phyloP scores from a whole-genome alignment of 2,888 invertebrate genomes.

The Patella depressa region DNA sequence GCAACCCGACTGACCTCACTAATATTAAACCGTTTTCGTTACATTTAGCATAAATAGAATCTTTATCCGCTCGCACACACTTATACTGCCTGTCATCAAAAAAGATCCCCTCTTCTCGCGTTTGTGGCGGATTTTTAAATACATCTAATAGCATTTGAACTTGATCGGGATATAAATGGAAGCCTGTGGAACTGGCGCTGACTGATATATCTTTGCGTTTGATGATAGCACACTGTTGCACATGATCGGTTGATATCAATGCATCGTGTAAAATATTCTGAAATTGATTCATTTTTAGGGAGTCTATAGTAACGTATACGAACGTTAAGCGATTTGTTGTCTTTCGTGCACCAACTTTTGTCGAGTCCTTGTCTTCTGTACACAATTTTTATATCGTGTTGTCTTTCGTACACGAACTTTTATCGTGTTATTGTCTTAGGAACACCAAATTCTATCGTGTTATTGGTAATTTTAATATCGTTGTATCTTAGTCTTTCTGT shows the following conservation, averaged over 20 bases:
- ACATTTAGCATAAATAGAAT: conserved; percentile 70
- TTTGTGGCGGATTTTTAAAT: conserved; percentile 67
- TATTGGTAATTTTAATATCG: too few species aligned
- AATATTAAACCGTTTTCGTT: conserved; percentile 64
- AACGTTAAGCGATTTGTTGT: too few species aligned
- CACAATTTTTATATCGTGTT: too few species aligned
- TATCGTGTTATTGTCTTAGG: too few species aligned
- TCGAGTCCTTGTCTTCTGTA: too few species aligned
- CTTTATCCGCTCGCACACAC: conserved; percentile 69
- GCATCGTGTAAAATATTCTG: conserved; percentile 70
- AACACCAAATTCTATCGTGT: too few species aligned
- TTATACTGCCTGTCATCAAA: conserved; percentile 67
- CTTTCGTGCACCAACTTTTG: too few species aligned
- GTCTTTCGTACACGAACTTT: too few species aligned
- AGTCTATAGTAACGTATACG: conserved; percentile 38
- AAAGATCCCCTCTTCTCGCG: conserved; percentile 67
- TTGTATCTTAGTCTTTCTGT: too few species aligned
- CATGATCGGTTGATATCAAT: conserved; percentile 68
- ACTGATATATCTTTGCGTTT: conserved; percentile 62
- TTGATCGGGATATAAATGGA: conserved; percentile 68
- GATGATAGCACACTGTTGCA: conserved; percentile 69
- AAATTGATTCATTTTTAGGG: conserved; percentile 70
- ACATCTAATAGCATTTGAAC: conserved; percentile 65
- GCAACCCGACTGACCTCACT: conserved; percentile 63
- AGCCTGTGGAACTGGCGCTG: conserved; percentile 68